phyloP scores from a whole-genome alignment of 2,888 invertebrate genomes.

The Drosophila birchii region DNA sequence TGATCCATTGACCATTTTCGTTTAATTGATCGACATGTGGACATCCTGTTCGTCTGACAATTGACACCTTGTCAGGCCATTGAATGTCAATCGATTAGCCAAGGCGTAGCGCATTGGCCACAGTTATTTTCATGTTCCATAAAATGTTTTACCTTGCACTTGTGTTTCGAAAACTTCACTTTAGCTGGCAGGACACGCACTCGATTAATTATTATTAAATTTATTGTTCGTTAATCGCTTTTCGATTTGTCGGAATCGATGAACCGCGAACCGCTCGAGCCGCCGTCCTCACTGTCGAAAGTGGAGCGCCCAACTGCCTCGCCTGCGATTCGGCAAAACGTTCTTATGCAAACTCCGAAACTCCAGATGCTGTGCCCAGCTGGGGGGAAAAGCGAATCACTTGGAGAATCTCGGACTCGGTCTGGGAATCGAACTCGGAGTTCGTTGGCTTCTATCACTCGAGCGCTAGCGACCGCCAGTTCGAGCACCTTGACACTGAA shows the following conservation, averaged over 20 bases:
- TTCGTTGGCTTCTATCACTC: slow-evolving; percentile 72
- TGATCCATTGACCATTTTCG: slow-evolving; percentile 76
- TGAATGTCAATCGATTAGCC: slow-evolving; percentile 54
- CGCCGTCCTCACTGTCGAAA: slow-evolving; percentile 73
- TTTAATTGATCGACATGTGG: slow-evolving; percentile 74
- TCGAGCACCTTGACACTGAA: slow-evolving; percentile 80
- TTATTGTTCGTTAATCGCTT: not conserved
- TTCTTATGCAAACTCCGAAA: slow-evolving; percentile 64
- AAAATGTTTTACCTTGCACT: slow-evolving; percentile 37
- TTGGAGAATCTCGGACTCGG: not conserved
- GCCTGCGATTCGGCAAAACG: slow-evolving; percentile 64
- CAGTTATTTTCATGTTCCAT: slow-evolving; percentile 14
- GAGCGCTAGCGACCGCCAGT: slow-evolving; percentile 72
- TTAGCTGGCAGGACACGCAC: slow-evolving; percentile 59
- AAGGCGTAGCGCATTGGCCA: slow-evolving; percentile 20
- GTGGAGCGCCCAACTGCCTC: slow-evolving; percentile 77
- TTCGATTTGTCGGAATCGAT: slow-evolving; percentile 16
- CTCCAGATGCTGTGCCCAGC: slow-evolving; percentile 40
- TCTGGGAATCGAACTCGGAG: slow-evolving; percentile 58
- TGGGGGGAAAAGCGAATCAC: slow-evolving; percentile 45
- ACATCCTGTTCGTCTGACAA: slow-evolving; percentile 69
- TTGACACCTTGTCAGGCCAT: slow-evolving; percentile 70
- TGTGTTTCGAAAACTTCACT: slow-evolving; percentile 35
- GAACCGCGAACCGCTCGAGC: slow-evolving; percentile 55
- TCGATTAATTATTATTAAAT: slow-evolving; percentile 20